These are phyloP conservation scores for Epinotia bilunana DNA, from an alignment of 2,888 invertebrate genomes.

Conservation along the genomic window DNA sequence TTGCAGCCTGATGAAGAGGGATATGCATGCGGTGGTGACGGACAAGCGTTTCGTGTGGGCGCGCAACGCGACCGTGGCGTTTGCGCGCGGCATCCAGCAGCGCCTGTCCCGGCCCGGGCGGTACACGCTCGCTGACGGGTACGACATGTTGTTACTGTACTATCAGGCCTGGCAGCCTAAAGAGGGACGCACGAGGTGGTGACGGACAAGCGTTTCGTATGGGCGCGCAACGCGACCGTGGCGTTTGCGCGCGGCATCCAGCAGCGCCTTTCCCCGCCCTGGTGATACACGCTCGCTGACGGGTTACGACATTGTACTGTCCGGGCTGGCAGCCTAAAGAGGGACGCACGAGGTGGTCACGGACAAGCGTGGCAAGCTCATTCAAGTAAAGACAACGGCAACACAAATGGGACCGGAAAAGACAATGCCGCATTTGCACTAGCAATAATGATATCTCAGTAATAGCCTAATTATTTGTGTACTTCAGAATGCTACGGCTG, in stretches of 20 bases:
- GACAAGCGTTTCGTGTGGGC: slow-evolving; percentile 74
- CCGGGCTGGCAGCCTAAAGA: slow-evolving; percentile 48
- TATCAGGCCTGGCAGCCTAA: slow-evolving; percentile 56
- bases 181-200: slow-evolving; percentile 65
- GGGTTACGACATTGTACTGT: slow-evolving; percentile 61
- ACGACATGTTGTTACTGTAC: neutral
- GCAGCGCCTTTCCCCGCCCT: slow-evolving; percentile 67
- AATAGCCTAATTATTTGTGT: neutral
- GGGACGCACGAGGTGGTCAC: slow-evolving; percentile 68
- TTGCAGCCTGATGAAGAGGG: slow-evolving; percentile 65
- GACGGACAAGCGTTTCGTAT: slow-evolving; percentile 66
- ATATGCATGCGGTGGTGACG: slow-evolving; percentile 62
- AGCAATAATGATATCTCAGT: too few relatives aligned
- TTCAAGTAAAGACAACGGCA: too few relatives aligned
- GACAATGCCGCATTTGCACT: too few relatives aligned
- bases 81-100: slow-evolving; percentile 74
- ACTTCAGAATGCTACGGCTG: slow-evolving; percentile 70
- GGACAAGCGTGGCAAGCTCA: too few relatives aligned
- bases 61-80: slow-evolving; percentile 73
- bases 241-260: slow-evolving; percentile 75
- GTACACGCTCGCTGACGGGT: slow-evolving; percentile 72
- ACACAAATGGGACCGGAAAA: too few relatives aligned
- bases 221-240: slow-evolving; percentile 77
- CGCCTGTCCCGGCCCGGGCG: slow-evolving; percentile 67
- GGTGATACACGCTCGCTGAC: slow-evolving; percentile 67